Conservation (phyloP, 1,140 invertebrate species). For the Trachymyrmex septentrionalis region DNA sequence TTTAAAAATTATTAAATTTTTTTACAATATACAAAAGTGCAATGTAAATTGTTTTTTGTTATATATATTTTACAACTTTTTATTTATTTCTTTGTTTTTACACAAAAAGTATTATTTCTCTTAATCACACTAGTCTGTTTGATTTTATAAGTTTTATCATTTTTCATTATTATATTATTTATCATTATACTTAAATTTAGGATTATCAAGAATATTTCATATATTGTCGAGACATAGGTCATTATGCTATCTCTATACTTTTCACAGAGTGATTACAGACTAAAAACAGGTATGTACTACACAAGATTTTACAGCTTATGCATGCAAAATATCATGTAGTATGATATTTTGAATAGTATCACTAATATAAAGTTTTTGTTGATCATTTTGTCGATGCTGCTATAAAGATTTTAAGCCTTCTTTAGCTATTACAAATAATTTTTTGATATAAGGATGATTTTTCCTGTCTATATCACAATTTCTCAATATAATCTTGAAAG, state of each 20-base stretch:
- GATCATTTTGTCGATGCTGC: conserved; percentile 58
- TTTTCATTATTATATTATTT: neutral
- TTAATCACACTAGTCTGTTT: neutral
- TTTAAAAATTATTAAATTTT: too few species aligned
- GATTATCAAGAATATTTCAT: neutral
- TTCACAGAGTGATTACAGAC: neutral
- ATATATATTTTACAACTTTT: too few species aligned
- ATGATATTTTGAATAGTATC: conserved; percentile 67
- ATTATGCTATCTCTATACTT: neutral
- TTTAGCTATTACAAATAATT: neutral
- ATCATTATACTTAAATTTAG: neutral
- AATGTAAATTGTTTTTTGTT: too few species aligned
- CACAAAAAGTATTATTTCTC: neutral
- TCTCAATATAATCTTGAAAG: neutral
- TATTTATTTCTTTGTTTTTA: too few species aligned
- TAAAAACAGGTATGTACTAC: neutral
- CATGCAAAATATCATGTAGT: conserved; percentile 12
- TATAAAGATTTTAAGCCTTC: neutral
- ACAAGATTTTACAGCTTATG: neutral
- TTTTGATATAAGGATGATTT: neutral
- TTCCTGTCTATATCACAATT: neutral
- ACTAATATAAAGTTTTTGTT: conserved; percentile 37
- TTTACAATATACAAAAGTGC: too few species aligned
- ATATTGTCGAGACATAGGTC: neutral
- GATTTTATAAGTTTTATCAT: neutral